Percentiles rank a stretch among this genome's conserved stretches.
Conservation (phyloP, 2,888 invertebrate genomes). For the Melanostoma mellinum region DNA sequence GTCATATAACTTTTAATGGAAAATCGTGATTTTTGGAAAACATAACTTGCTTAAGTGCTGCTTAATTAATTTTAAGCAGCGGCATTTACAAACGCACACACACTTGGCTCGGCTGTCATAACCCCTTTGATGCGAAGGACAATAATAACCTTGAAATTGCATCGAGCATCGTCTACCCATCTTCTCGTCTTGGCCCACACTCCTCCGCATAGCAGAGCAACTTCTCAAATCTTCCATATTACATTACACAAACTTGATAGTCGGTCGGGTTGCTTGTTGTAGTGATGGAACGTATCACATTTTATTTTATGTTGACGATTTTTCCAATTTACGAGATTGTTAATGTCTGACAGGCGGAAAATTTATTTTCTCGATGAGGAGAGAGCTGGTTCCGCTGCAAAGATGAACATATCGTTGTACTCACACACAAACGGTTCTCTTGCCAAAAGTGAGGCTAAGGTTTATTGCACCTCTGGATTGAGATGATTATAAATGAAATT, state of each 20-base stretch:
- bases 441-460: constrained; percentile 22
- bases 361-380: constrained; percentile 47
- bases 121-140: constrained; percentile 35
- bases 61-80: constrained; percentile 69
- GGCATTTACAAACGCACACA: constrained; percentile 31
- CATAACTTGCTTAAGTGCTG: constrained; percentile 68
- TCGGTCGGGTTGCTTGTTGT: not conserved
- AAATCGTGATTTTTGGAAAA: constrained; percentile 67
- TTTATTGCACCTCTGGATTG: constrained; percentile 50
- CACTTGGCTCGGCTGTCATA: constrained; percentile 6
- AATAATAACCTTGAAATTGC: no score
- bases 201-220: no score
- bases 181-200: no score
- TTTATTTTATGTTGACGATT: constrained; percentile 61
- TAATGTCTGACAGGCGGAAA: constrained; percentile 54
- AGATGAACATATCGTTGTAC: constrained; percentile 3
- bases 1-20: constrained; percentile 70
- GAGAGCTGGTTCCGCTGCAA: constrained; percentile 7
- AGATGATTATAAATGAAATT: not conserved
- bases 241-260: no score
- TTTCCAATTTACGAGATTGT: constrained; percentile 64
- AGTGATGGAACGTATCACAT: constrained; percentile 30
- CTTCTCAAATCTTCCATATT: no score
- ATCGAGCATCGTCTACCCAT: no score
- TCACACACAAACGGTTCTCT: not conserved